Percentiles rank a stretch among this genome's conserved stretches.
These are phyloP conservation scores for Lepidocolaptes lacrymiger DNA, from an alignment of 2,797 vertebrate species.

Conservation along the genomic window DNA sequence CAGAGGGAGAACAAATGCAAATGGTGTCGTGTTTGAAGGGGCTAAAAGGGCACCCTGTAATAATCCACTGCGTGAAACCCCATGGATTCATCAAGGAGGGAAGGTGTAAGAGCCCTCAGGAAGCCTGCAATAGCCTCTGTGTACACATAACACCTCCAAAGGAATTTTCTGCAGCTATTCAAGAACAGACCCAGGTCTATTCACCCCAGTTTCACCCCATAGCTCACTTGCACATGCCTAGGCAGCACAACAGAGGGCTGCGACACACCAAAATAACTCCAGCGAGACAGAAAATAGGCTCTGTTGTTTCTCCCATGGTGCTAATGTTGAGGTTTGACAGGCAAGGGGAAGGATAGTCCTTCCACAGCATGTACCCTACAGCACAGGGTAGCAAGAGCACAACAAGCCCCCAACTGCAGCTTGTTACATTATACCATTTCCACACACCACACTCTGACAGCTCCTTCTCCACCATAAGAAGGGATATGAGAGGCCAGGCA, in stretches of 20 bases:
- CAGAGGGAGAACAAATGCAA: slow-evolving; percentile 65
- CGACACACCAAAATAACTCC: not conserved
- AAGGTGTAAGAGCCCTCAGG: slow-evolving; percentile 59
- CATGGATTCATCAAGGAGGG: slow-evolving; percentile 36
- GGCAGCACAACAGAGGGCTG: accelerated
- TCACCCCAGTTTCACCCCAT: slow-evolving; percentile 35
- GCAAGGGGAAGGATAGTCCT: not conserved
- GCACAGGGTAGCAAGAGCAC: not conserved
- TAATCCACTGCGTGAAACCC: slow-evolving; percentile 6
- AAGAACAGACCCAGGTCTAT: slow-evolving; percentile 23
- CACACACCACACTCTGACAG: not conserved
- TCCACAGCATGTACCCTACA: accelerated
- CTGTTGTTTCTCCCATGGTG: not conserved
- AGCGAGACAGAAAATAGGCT: not conserved
- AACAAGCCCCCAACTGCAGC: not conserved
- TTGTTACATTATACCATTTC: not conserved
- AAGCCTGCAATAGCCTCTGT: slow-evolving; percentile 52
- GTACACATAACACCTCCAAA: slow-evolving; percentile 61
- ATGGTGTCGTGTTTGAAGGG: slow-evolving; percentile 57
- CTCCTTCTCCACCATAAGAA: not conserved
- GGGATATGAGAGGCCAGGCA: not conserved
- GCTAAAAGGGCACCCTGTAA: slow-evolving; percentile 67
- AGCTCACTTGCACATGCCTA: not conserved
- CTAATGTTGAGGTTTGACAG: not conserved
- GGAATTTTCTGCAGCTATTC: slow-evolving; percentile 53